These are phyloP conservation scores for Tenthredo mesomela DNA, from an alignment of 2,888 invertebrate species.

Conservation along the genomic window DNA sequence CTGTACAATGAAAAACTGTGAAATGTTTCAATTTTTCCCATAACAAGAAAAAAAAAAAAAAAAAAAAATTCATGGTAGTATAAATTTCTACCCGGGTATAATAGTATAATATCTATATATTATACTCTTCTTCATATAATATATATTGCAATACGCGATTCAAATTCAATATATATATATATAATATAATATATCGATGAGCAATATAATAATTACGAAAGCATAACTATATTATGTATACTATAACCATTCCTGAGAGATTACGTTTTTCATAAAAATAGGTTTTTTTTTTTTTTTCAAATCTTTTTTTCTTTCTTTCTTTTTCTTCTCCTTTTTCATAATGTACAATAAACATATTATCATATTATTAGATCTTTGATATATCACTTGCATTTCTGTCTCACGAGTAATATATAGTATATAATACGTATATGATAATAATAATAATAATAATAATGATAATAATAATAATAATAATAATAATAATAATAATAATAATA, in stretches of 20 bases:
- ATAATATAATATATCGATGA: background rate
- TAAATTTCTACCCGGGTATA: too few species aligned
- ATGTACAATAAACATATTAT: slow-evolving; percentile 58
- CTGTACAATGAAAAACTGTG: too few species aligned
- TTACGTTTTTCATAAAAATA: slow-evolving; percentile 23
- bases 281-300: slow-evolving; percentile 9
- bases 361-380: slow-evolving; percentile 47
- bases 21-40: background rate
- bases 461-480: background rate
- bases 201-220: background rate
- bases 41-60: background rate
- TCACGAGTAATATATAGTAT: slow-evolving; percentile 23
- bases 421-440: background rate
- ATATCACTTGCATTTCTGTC: background rate
- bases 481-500: background rate
- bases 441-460: background rate
- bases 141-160: too few species aligned
- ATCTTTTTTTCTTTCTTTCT: slow-evolving; percentile 16
- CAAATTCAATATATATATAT: background rate
- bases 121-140: too few species aligned
- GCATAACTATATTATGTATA: background rate
- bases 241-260: slow-evolving; percentile 34
- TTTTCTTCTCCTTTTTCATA: background rate
- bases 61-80: background rate
- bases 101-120: too few species aligned